phyloP scores from a whole-genome alignment of 64 coral and sea anemone species.

The Anthopleura sola region DNA sequence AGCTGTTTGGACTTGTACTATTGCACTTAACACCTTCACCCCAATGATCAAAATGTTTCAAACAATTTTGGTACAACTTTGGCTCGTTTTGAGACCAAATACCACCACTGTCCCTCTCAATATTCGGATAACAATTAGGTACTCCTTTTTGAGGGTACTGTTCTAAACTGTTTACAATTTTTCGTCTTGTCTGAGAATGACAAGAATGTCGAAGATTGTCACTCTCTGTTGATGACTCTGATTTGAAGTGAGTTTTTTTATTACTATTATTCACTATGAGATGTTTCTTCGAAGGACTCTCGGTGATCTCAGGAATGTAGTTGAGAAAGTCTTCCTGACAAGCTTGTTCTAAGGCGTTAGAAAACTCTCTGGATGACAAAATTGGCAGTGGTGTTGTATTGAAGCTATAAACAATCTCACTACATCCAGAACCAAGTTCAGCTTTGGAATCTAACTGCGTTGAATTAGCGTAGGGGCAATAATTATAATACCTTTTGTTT shows the following conservation, averaged over 20 bases:
- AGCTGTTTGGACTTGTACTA: not conserved
- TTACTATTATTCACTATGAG: not conserved
- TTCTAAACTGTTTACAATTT: not conserved
- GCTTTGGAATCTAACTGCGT: not conserved
- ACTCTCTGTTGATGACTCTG: not conserved
- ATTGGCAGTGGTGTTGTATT: not conserved
- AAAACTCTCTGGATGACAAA: conserved; percentile 6
- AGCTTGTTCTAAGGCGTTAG: conserved; percentile 34
- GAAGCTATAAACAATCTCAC: conserved; percentile 5
- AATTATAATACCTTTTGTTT: not conserved
- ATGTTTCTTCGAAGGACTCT: conserved; percentile 19
- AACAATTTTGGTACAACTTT: not conserved
- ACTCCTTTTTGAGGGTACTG: not conserved
- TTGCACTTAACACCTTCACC: not conserved
- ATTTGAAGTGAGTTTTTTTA: not conserved
- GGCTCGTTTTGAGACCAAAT: not conserved
- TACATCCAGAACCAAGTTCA: conserved; percentile 13
- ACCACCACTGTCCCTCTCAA: not conserved
- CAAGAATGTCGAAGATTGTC: not conserved
- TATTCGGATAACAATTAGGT: not conserved
- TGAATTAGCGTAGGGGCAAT: conserved; percentile 6
- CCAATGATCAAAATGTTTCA: not conserved
- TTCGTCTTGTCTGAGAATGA: not conserved
- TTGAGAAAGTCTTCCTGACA: conserved; percentile 56
- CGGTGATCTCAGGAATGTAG: conserved; percentile 56